phyloP scores from a whole-genome alignment of 2,888 invertebrate species.

The Argyresthia albistria region DNA sequence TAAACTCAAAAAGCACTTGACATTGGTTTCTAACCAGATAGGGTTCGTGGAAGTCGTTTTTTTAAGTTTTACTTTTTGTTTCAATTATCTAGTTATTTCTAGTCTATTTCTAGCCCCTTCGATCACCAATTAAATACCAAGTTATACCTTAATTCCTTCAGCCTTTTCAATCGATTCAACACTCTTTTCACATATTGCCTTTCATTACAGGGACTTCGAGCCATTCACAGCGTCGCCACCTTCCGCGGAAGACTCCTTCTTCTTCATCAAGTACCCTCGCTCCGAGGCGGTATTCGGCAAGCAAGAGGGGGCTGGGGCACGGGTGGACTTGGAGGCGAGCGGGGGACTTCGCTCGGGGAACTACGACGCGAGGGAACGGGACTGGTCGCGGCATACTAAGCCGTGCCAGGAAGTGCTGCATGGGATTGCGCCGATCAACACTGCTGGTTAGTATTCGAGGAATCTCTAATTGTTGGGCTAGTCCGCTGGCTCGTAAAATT shows the following conservation, averaged over 20 bases:
- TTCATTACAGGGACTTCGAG: constrained; percentile 55
- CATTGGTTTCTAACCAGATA: no score
- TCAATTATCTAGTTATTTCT: no score
- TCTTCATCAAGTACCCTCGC: constrained; percentile 77
- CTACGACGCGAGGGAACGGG: constrained; percentile 43
- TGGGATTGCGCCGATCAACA: constrained; percentile 55
- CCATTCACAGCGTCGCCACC: constrained; percentile 76
- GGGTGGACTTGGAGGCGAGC: constrained; percentile 8
- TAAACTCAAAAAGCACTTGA: no score
- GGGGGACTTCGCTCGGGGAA: constrained; percentile 15
- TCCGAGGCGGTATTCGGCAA: constrained; percentile 47
- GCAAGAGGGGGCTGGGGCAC: constrained; percentile 7
- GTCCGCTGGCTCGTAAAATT: no score
- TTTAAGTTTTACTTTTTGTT: no score
- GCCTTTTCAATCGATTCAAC: neutral
- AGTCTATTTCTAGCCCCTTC: no score
- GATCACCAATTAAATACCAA: no score
- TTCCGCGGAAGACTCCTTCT: constrained; percentile 81
- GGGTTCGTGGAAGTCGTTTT: no score
- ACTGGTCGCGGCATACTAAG: constrained; percentile 78
- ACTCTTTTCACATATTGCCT: neutral
- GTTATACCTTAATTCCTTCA: no score
- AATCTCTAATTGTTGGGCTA: no score
- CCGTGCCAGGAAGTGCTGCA: constrained; percentile 77
- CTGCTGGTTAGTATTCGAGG: constrained; percentile 34